Base-by-base conservation (phyloP, 2,888 invertebrate genomes). In the Galeruca laticollis region DNA sequence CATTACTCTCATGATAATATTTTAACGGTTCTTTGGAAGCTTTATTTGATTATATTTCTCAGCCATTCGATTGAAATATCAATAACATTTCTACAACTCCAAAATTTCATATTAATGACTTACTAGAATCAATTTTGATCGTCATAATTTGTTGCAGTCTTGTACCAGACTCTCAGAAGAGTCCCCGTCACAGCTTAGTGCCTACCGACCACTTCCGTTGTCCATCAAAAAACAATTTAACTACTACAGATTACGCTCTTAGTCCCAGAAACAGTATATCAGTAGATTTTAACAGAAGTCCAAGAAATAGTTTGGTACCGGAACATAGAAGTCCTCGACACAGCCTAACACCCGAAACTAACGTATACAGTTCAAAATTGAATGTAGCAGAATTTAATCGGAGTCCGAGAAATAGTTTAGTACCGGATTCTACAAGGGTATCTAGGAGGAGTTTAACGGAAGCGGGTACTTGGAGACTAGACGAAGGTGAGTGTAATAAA, bases 381-480 rank as follows among this genome's bases (percentile, higher is more conserved):
- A 84, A 78, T 75, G 78, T 84, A 31, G 78, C 81, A 1, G 85
- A 85, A 60, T 81, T 87, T 43, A 86, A 86, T 40, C 80, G 88
- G 69, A 88, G 88, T 75, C 87, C 87, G 11, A 84, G 90, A 73
- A 88, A 89, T 73, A 89, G 87, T 69, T 82, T 90, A 63, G 83
- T 87, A 2, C 89, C 89, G 4, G 85, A 84, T 51, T 72, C 76
- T 0, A 79, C 76, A 15, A 77, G 86, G 54, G 82, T 82, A 61
- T 87, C 89, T 1, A 86, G 92, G 75, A 90, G 90, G 74, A 90
- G 89, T 76, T 84, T 92, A 74, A 72, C 89, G 87, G 74, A 90
- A 87, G 71, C 90, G 87, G 35, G 87, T 87, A 75, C 84, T 87
- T 81, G 91, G 91, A 79, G 82, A 88, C 89, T 67, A 86, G 88